Base-by-base conservation (phyloP, 2,888 invertebrate genomes). In the Hofmannophila pseudospretella region DNA sequence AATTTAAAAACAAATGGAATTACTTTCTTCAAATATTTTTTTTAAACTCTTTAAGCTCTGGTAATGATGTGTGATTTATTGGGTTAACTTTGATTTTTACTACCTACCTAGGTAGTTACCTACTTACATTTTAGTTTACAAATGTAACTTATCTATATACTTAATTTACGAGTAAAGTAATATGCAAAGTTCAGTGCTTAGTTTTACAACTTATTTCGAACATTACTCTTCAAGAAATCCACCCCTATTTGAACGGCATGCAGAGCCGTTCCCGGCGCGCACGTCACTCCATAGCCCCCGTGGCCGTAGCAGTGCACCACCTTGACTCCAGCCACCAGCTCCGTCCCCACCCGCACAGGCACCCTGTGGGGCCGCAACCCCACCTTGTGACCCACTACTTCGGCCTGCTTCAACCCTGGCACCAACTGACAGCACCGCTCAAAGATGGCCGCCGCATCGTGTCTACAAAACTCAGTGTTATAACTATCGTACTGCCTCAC, bases 271-370 rank as follows among this genome's bases (percentile, higher is more conserved):
- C 97, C 97, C 16, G 97, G 97, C 3, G 96, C 94, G 23, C 95
- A 91, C 41, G 94, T 94, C 0, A 98, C 93, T 0, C 98, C 98
- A 67, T 97, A 96, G 0, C 96, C 97, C 0, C 97, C 97, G 67
- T 98, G 98, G 0, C 98, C 98, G 66, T 98, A 98, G 73, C 97
- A 96, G 68, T 98, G 98, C 4, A 98, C 92, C 20, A 97, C 88
- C 45, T 68, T 84, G 47, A 82, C 67, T 1, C 89, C 89, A 7
- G 69, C 58, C 0, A 84, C 35, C 2, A 84, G 8, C 61, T 94
- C 94, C 0, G 87, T 75, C 58, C 94, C 95, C 45, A 96, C 91
- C 52, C 96, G 82, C 12, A 93, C 90, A 26, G 90, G 86, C 57
- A 88, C 82, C 33, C 97, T 88, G 63, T 96, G 93, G 0, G 98